These are phyloP conservation scores for Babylonia areolata DNA, from an alignment of 1,140 invertebrate genomes.

Conservation along the genomic window DNA sequence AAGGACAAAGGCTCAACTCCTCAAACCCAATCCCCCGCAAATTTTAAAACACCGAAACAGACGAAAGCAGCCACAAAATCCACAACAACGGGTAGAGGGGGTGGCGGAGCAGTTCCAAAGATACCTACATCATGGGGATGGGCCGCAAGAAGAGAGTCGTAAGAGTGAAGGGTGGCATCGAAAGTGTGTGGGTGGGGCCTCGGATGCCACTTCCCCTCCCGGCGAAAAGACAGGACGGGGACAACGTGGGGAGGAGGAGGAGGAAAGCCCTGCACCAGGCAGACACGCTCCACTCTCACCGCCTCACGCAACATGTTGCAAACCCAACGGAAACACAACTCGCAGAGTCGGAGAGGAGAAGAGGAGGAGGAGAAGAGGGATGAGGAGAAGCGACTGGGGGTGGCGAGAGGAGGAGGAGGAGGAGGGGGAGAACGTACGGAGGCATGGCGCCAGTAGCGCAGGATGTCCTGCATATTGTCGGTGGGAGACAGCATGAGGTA, in stretches of 20 bases:
- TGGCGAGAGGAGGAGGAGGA: not conserved
- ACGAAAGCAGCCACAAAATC: no score
- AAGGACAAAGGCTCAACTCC: no score
- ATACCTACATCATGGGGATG: constrained; percentile 14
- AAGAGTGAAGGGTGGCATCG: not conserved
- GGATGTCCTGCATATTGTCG: constrained; percentile 91
- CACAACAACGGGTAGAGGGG: no score
- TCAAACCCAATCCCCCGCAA: no score
- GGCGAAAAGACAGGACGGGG: not conserved
- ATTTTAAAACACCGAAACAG: no score
- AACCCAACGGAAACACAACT: not conserved
- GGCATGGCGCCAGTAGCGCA: constrained; percentile 96
- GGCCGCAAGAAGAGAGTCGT: not conserved
- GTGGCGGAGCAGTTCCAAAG: no score
- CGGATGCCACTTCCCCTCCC: not conserved
- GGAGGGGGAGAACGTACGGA: constrained; percentile 83
- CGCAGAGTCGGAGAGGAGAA: not conserved
- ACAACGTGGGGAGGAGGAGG: not conserved
- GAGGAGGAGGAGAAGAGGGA: not conserved
- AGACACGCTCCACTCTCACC: constrained; percentile 5
- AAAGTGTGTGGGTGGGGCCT: not conserved
- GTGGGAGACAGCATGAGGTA: constrained; percentile 94
- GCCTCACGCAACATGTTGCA: not conserved
- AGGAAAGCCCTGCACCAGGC: not conserved
- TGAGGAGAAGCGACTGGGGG: no score